Evolutionary conservation across 1,140 invertebrate species (phyloP).

Genomic region (Drosophila santomea): DNA sequence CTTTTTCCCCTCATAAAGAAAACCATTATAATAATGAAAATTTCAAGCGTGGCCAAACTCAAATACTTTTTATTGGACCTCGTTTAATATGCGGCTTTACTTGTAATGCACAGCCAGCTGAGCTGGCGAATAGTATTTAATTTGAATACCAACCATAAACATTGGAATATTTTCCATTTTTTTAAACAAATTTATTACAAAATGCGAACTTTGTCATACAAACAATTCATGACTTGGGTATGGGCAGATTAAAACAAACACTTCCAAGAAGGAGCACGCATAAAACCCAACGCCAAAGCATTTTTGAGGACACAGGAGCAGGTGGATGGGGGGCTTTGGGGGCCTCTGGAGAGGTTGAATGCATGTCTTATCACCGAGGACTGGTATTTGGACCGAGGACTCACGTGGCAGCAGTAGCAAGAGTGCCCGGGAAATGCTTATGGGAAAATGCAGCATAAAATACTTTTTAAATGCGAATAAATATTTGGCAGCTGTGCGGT

Average conservation of each 20-base stretch:
- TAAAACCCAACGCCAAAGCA: slow-evolving; percentile 50
- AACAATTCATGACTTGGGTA: slow-evolving; percentile 47
- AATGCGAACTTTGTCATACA: slow-evolving; percentile 75
- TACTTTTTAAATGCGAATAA: slow-evolving; percentile 79
- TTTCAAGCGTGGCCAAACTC: background rate
- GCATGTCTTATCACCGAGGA: slow-evolving; percentile 72
- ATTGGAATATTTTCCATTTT: slow-evolving; percentile 57
- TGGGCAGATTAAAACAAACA: slow-evolving; percentile 41
- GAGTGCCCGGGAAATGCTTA: slow-evolving; percentile 53
- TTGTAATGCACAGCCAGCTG: slow-evolving; percentile 5
- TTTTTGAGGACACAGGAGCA: background rate
- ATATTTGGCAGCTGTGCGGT: slow-evolving; percentile 55
- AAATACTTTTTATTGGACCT: slow-evolving; percentile 7
- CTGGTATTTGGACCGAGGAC: slow-evolving; percentile 38
- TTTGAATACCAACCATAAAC: slow-evolving; percentile 73
- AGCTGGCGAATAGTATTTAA: slow-evolving; percentile 60
- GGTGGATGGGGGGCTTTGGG: background rate
- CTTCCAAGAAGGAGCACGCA: slow-evolving; percentile 21
- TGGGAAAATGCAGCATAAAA: slow-evolving; percentile 77
- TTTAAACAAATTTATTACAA: slow-evolving; percentile 73
- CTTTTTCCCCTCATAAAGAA: background rate
- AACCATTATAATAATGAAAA: slow-evolving; percentile 27
- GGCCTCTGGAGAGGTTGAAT: slow-evolving; percentile 22
- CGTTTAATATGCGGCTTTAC: slow-evolving; percentile 9
- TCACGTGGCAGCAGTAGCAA: slow-evolving; percentile 24